Base-by-base conservation (phyloP, 2,113 vertebrate genomes). In the Sinocyclocheilus grahami region DNA sequence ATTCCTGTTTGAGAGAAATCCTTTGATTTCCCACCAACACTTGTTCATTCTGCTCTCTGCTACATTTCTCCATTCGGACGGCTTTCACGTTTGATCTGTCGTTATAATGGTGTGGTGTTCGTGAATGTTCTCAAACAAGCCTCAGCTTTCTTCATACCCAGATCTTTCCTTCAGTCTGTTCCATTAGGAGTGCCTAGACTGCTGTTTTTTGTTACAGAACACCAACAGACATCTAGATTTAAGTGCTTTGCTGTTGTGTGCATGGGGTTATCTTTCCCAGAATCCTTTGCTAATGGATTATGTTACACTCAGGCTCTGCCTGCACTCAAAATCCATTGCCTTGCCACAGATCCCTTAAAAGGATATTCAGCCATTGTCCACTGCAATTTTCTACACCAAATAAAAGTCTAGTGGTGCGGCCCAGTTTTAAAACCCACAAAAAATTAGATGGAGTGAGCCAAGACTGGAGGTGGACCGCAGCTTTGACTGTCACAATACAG, bases 131-230 rank as follows among this genome's bases (percentile, higher is more conserved):
- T 53, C 75, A 53, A 78, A 77, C 46, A 78, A 76, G 12, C 42
- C 42, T 16, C n/a, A 27, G 74, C 74, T n/a, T 48, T 76, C 77
- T 39, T 60, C 30, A n/a, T 42, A 16, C 55, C 20, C 22, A 62
- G 20, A 80, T 30, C 42, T 65, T 67, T 83, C 46, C 53, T 55
- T 51, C 42, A 71, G 42, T 83, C 65, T 53, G n/a, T 65, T 27
- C 33, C 37, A 67, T 86, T 72, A 72, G 76, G 85, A 71, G 77
- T 74, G 85, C 85, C 78, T 82, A 22, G 55, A 46, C 77, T 46
- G 65, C 77, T 30, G 78, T 60, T 82, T 37, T 55, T 55, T 37
- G n/a, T 65, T 46, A 81, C 30, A n/a, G 18, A 62, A 42, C 78
- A 82, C 42, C 42, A 51, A 82, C 79, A 82, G 79, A 67, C 14